Evolutionary conservation across 2,797 vertebrate species (phyloP).

Genomic region (Arctocebus calabarensis): DNA sequence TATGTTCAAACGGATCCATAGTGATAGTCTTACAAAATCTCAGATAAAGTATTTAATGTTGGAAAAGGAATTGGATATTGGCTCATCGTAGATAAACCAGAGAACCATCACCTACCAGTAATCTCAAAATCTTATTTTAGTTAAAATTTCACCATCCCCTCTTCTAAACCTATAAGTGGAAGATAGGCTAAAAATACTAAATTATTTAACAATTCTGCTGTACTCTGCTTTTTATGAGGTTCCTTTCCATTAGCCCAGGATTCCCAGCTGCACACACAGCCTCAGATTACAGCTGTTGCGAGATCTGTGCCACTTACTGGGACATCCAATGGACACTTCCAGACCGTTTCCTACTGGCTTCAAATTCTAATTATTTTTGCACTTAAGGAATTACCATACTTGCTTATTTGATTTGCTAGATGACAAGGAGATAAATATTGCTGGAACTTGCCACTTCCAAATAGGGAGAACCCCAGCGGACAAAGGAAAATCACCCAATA

Average conservation of each 20-base stretch:
- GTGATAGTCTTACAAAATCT: not conserved
- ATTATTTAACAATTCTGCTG: conserved; percentile 46
- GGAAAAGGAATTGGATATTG: not conserved
- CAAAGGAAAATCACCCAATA: not conserved
- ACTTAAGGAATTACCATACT: conserved; percentile 25
- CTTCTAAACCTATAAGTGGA: conserved; percentile 28
- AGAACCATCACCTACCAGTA: not conserved
- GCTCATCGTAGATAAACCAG: not conserved
- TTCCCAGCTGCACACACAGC: not conserved
- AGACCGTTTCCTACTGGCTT: not conserved
- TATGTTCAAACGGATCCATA: conserved; percentile 9
- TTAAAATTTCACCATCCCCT: conserved; percentile 40
- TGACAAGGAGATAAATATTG: not conserved
- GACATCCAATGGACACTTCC: not conserved
- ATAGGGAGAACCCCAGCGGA: not conserved
- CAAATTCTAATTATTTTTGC: not conserved
- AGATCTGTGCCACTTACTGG: not conserved
- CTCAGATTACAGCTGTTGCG: not conserved
- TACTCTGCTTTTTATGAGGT: conserved; percentile 46
- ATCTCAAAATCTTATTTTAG: conserved; percentile 40
- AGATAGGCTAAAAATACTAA: conserved; percentile 38
- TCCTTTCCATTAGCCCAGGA: conserved; percentile 27
- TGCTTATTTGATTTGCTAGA: conserved; percentile 12
- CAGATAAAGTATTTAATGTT: conserved; percentile 26
- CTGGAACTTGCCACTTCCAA: conserved; percentile 7